These are phyloP conservation scores for Microctenopoma lineatum DNA, from an alignment of 2,797 vertebrate genomes.

Conservation along the genomic window DNA sequence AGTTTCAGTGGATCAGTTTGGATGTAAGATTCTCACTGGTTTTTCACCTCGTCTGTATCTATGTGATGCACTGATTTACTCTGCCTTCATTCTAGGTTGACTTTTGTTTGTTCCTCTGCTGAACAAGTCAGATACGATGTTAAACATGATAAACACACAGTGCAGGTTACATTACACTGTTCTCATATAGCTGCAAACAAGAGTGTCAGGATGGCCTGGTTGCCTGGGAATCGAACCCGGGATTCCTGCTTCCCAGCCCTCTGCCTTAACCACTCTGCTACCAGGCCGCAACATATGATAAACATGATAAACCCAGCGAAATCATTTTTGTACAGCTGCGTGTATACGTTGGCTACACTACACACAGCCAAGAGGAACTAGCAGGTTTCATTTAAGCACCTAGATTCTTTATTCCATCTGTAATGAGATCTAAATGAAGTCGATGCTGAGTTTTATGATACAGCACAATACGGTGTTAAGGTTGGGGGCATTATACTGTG, in stretches of 20 bases:
- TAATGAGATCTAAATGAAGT: background rate
- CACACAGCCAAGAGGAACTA: too few relatives aligned
- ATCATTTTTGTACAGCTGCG: too few relatives aligned
- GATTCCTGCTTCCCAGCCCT: too few relatives aligned
- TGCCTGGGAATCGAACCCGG: too few relatives aligned
- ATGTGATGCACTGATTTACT: background rate
- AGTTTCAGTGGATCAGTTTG: background rate
- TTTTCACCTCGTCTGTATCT: background rate
- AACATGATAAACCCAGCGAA: too few relatives aligned
- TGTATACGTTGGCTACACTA: too few relatives aligned
- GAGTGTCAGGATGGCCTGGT: too few relatives aligned
- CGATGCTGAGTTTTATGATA: background rate
- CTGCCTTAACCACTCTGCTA: too few relatives aligned
- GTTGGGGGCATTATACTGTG: background rate
- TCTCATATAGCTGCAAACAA: background rate
- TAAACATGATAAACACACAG: background rate
- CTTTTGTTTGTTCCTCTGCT: background rate
- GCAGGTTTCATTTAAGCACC: background rate
- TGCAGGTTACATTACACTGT: background rate
- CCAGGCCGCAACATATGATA: too few relatives aligned
- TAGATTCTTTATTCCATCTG: background rate
- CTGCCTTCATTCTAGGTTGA: constrained; percentile 1
- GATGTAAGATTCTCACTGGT: background rate
- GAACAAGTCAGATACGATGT: background rate
- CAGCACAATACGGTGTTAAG: background rate